Base-by-base conservation (phyloP, 2,797 vertebrate genomes). In the Ambastaia sidthimunki region DNA sequence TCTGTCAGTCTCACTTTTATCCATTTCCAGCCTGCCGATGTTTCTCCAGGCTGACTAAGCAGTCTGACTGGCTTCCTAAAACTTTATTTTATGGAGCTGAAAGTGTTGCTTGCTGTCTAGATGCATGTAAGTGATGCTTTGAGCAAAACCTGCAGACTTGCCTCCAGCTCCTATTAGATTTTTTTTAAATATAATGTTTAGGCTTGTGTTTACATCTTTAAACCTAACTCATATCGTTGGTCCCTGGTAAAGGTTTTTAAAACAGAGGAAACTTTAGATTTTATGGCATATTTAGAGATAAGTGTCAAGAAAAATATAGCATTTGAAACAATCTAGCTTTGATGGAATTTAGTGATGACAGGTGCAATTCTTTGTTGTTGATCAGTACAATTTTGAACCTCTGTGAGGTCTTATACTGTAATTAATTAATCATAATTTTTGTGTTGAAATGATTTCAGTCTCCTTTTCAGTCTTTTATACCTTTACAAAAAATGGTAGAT, bases 61-160 rank as follows among this genome's bases (percentile, higher is more conserved):
- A 10, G 25, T 82, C 63, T 82, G 67, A 65, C 48, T 79, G 67
- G 67, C 52, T 78, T 83, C 81, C 2, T 71, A 77, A 79, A 55
- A 74, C 41, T 31, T 55, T 50, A 31, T 31, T 65, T 74, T 78
- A 65, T 76, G 65, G 34, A 66, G 44, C 69, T 28, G 47, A 52
- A 73, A 83, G 18, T 70, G 34, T 59, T 70, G 21, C 44, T 23
- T 54, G 44, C 31, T 55, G 31, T 66, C 65, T 34, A 81, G 65
- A 84, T 75, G 84, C 87, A 54, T 85, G 75, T 82, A 77, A 86
- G 81, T 3, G 9, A 62, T 86, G 65, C 65, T 71, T 12, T 69
- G 72, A 86, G 87, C 89, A 87, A 85, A 87, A 76, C 71, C 90
- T 83, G 85, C 87, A 84, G 84, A 25, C 71, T 84, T 37, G 83